Conservation (phyloP, 2,113 vertebrate species). For the Stegostoma tigrinum region DNA sequence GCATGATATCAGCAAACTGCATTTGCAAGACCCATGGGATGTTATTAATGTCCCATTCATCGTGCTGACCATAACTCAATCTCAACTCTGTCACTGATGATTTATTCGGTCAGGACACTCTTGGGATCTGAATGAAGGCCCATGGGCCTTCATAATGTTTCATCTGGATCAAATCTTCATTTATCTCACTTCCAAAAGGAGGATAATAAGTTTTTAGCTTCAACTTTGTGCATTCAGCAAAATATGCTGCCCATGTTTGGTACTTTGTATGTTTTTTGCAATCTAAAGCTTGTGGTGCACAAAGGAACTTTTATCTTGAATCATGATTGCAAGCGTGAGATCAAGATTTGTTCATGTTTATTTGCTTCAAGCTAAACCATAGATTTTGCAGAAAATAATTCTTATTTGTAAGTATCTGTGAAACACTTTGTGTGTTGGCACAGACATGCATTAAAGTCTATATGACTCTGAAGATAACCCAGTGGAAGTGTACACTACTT, state of each 20-base stretch:
- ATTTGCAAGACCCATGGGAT: not conserved
- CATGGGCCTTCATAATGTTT: not conserved
- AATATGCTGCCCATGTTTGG: not conserved
- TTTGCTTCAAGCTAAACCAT: not conserved
- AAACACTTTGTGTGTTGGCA: not conserved
- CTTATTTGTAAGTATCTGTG: not conserved
- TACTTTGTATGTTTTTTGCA: not conserved
- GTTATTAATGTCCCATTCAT: slow-evolving; percentile 4
- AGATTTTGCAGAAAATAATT: not conserved
- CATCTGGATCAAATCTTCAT: not conserved
- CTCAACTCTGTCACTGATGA: slow-evolving; percentile 9
- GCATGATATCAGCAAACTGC: not conserved
- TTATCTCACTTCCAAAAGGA: not conserved
- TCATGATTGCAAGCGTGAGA: not conserved
- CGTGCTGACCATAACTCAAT: slow-evolving; percentile 22
- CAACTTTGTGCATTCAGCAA: slow-evolving; percentile 19
- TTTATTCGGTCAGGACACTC: slow-evolving; percentile 6
- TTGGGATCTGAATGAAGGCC: not conserved
- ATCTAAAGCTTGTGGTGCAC: not conserved
- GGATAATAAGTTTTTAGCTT: slow-evolving; percentile 2
- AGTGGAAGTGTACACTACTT: not conserved
- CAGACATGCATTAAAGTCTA: not conserved
- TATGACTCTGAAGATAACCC: not conserved
- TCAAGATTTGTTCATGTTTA: not conserved
- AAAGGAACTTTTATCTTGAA: not conserved